Percentiles rank a stretch among this genome's conserved stretches.
Conservation (phyloP, 1,140 invertebrate genomes). For the Pseudobourletiella spinata region DNA sequence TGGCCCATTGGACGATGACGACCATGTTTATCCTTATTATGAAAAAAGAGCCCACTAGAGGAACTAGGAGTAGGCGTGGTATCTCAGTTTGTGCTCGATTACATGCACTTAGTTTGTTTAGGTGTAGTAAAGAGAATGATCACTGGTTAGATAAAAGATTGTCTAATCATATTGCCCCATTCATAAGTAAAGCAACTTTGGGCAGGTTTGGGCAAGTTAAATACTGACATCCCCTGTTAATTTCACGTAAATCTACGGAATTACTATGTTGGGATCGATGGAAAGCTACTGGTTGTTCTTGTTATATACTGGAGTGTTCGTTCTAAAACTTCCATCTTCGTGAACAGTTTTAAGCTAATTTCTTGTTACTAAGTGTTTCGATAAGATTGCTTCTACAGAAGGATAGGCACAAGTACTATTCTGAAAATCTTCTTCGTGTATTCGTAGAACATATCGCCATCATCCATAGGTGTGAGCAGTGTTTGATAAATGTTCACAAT, state of each 20-base stretch:
- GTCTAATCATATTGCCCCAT: background rate
- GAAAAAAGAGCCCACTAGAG: background rate
- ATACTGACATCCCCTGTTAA: conserved; percentile 1
- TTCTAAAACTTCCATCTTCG: conserved; percentile 8
- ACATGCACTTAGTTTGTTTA: conserved; percentile 18
- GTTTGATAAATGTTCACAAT: conserved; percentile 21
- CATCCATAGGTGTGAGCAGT: conserved; percentile 8
- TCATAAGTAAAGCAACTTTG: background rate
- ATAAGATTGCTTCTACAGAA: conserved; percentile 7
- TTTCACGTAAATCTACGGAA: background rate
- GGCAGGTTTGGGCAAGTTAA: background rate
- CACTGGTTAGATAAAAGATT: background rate
- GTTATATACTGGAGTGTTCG: conserved; percentile 13
- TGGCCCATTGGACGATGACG: no score
- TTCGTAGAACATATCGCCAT: conserved; percentile 10
- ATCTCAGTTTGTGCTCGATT: conserved; percentile 9
- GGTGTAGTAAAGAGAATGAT: conserved; percentile 11
- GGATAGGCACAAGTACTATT: background rate
- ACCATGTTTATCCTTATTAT: background rate
- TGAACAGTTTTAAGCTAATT: conserved; percentile 2
- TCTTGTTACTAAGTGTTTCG: conserved; percentile 8
- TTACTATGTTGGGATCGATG: conserved; percentile 7
- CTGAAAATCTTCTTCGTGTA: background rate
- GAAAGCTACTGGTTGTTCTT: conserved; percentile 27
- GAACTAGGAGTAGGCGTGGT: conserved; percentile 4